Evolutionary conservation across 2,113 vertebrate genomes (phyloP), one percentile per base, ranked within the genome.

Genomic region (Sigmodon hispidus): DNA sequence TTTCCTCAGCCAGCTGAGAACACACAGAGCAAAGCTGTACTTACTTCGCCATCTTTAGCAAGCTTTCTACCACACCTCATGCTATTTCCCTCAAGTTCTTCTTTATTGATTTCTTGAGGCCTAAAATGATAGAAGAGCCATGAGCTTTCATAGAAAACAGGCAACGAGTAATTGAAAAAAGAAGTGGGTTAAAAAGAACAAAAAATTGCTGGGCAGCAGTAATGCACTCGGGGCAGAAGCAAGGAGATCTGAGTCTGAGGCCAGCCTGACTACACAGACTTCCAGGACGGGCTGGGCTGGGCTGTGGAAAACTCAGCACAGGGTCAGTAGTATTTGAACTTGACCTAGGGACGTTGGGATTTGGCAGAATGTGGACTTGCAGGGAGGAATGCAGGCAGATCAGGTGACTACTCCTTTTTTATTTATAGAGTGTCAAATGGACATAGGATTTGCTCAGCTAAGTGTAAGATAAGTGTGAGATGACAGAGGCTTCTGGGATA

Each of bases 41-140:
- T 99, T 98, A 99, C 99, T 95, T 99, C 99, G 96, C 99, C 99
- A 79, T 99, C 99, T 98, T 99, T 99, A 40, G 98, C 98, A 87
- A 99, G 98, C 73, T 99, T 99, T 90, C 99, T 99, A 81, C 99
- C 99, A 94, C 99, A 99, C 65, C 99, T 98, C 99, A 99, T 99
- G 94, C 99, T 99, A 98, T 98, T 99, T 96, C 97, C 97, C 97
- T 99, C 99, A 97, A 99, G 99, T 96, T 99, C 99, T 80, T 99
- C 99, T 97, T 99, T 99, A 97, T 99, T 99, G 67, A 99, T 99
- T 97, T 99, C 99, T 96, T 99, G 99, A 76, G 99, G 99, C 97
- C 99, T 99, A 96, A 24, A 95, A 96, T 94, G 40, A 96, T 70
- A 96, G 4, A 94, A 93, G 95, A 96, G 15, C 86, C 0, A 87